Base-by-base conservation (phyloP, 92 coral and sea anemone genomes). In the Virgularia gustaviana region DNA sequence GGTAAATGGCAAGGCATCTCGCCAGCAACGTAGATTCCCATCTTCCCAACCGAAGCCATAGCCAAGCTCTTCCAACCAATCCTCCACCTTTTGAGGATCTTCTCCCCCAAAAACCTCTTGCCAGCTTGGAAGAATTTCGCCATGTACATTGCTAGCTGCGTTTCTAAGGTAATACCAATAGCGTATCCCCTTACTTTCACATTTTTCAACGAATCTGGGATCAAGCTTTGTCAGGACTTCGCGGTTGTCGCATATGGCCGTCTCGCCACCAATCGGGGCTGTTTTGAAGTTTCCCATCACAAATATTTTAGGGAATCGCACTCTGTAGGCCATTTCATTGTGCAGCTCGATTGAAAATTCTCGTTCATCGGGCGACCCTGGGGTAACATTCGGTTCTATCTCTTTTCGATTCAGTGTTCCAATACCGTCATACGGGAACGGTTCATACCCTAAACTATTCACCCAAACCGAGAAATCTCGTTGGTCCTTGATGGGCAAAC, bases 261-360 rank as follows among this genome's bases (percentile, higher is more conserved):
- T 81, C 55, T 81, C 83, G 9, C 90, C 90, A 7, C 90, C 86
- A 29, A 81, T 73, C 2, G 49, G 85, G 12, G 58, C 58, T 22
- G 30, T 52, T 18, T 64, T 20, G 3, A 77, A 20, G 25, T 36
- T 59, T 9, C 31, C 16, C 4, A 15, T n/a, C 13, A 51, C 27
- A 77, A 85, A 85, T 83, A 81, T 85, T 31, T 39, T 36, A 1
- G 90, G 90, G 57, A 36, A 81, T 4, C 60, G 33, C 12, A 49
- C 18, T 4, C 56, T 60, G 42, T 55, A 85, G 0, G 90, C 54
- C 78, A 85, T 37, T 24, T 85, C 90, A 51, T 81, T 85, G 61
- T 85, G 90, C 12, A 75, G 73, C 38, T 85, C 90, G 34, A 85
- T 85, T 2, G 80, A 61, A 36, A 55, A 63, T 35, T 58, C 67